These are phyloP conservation scores for Mesoclemmys tuberculata DNA, from an alignment of 2,113 vertebrate genomes.

Conservation along the genomic window DNA sequence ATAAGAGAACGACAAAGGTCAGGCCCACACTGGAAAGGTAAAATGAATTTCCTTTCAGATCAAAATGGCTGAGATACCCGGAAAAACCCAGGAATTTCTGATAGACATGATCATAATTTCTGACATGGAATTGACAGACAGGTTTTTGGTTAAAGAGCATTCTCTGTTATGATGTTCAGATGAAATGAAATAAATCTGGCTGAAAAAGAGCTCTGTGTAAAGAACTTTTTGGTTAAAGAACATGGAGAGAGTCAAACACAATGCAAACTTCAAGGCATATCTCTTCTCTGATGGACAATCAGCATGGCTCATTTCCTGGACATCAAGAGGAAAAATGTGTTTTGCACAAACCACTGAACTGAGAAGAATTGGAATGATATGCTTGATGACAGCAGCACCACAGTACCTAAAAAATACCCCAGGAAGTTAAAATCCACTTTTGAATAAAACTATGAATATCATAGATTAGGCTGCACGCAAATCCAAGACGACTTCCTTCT, in stretches of 20 bases:
- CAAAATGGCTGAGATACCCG: conserved; percentile 67
- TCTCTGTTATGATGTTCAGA: not conserved
- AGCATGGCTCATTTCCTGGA: conserved; percentile 60
- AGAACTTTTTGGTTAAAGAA: conserved; percentile 18
- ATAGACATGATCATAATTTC: conserved; percentile 32
- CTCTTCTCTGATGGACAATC: conserved; percentile 58
- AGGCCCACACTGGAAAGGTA: conserved; percentile 59
- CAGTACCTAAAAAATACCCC: conserved; percentile 31
- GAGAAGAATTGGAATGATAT: conserved; percentile 75
- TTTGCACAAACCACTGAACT: conserved; percentile 66
- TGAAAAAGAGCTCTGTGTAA: too few species aligned
- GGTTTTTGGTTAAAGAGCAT: conserved; percentile 34
- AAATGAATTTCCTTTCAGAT: conserved; percentile 66
- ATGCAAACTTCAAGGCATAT: conserved; percentile 52
- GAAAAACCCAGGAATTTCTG: conserved; percentile 77
- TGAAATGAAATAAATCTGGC: too few species aligned
- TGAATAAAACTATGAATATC: conserved; percentile 67
- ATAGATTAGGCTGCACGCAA: conserved; percentile 28
- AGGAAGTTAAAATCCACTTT: conserved; percentile 53
- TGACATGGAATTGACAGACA: conserved; percentile 43
- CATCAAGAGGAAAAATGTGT: conserved; percentile 54
- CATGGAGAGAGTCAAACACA: conserved; percentile 31
- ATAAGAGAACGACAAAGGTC: conserved; percentile 77
- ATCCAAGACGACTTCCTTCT: conserved; percentile 62
- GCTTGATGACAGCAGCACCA: conserved; percentile 65